These are phyloP conservation scores for Ictalurus furcatus DNA, from an alignment of 2,113 vertebrate genomes.

Conservation along the genomic window DNA sequence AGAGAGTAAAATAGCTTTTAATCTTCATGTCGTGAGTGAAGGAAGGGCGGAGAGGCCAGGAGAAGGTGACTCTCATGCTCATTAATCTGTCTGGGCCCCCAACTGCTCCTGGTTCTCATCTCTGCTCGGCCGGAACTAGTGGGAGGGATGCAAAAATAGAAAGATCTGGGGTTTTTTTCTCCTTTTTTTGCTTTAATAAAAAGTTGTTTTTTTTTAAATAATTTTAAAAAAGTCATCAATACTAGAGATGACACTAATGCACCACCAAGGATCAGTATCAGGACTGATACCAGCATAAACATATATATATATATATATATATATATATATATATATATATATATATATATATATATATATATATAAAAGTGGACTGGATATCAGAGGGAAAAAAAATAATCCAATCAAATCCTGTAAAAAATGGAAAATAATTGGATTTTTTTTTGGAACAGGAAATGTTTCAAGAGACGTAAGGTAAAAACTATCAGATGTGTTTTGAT, in stretches of 20 bases:
- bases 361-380: not conserved
- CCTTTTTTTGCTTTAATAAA: not conserved
- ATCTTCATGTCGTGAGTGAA: slow-evolving; percentile 38
- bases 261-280: not conserved
- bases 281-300: not conserved
- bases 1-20: slow-evolving; percentile 39
- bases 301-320: no score
- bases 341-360: no score
- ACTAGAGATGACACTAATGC: not conserved
- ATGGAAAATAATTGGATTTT: not conserved
- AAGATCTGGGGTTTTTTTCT: not conserved
- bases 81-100: slow-evolving; percentile 50
- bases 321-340: no score
- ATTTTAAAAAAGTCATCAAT: no score
- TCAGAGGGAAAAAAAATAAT: not conserved
- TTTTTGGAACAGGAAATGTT: not conserved
- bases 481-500: not conserved
- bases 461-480: not conserved
- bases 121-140: not conserved
- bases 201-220: not conserved
- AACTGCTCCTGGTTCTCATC: slow-evolving; percentile 24
- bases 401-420: not conserved
- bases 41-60: slow-evolving; percentile 30
- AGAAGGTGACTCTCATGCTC: slow-evolving; percentile 39
- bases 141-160: not conserved